Evolutionary conservation across 2,797 vertebrate genomes (phyloP), one percentile per base, ranked within the genome.

Genomic region (Cyclura pinguis): DNA sequence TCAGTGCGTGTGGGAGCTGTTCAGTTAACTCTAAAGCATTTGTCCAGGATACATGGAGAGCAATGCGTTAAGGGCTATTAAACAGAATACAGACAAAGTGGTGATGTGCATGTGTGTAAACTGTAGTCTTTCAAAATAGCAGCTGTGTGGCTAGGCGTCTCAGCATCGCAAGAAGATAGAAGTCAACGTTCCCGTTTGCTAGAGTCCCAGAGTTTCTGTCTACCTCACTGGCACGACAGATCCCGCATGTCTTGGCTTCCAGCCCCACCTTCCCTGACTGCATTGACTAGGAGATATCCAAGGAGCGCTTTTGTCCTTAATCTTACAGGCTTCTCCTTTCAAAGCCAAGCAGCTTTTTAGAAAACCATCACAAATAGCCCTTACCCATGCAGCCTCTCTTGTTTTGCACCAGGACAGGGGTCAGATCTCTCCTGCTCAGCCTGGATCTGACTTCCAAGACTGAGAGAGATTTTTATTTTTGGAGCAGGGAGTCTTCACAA

Each of bases 1-100:
- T 67, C 42, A 67, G 20, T n/a, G 55, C 85, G 38, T 38, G 42
- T 29, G 27, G 42, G n/a, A 42, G 59, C 24, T 76, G 67, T 55
- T 67, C 85, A 83, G 18, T 67, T 77, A 83, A 83, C 47, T 83
- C 72, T 81, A 67, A 67, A 87, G 85, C 80, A 64, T n/a, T 88
- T 83, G 20, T 72, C 42, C 69, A 77, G 3, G 18, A 77, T 47
- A 83, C 83, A 16, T 64, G 74, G 42, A 59, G 24, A 35, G 42
- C 27, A 55, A 57, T 73, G 29, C 32, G 35, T 32, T 59, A 59
- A 16, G 29, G 85, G 47, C 27, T 29, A 32, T 52, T 42, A 35
- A 78, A 67, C 38, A n/a, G 73, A 24, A 77, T 62, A 14, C 16
- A n/a, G 29, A 24, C 22, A 6, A 64, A 64, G 62, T 22, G 13